Base-by-base conservation (phyloP, 2,888 invertebrate genomes). In the Oligia latruncula region DNA sequence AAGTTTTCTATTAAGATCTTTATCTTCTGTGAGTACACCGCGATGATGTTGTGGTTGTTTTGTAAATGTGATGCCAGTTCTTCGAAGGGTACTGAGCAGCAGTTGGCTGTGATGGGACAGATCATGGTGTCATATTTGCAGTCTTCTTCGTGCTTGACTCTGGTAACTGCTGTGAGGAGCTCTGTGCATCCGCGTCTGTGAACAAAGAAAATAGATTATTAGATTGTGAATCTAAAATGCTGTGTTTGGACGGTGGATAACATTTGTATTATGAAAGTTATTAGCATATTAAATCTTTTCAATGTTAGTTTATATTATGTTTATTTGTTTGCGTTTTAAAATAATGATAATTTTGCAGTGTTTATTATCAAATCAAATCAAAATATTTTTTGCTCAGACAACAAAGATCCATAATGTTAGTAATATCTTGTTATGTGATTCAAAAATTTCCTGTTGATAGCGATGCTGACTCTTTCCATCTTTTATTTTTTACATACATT, bases 1-100 rank as follows among this genome's bases (percentile, higher is more conserved):
- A 97, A 97, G 91, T 96, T 96, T 88, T 96, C 97, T 87, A 97
- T 96, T 71, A 96, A 91, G 86, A 97, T 96, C 82, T 96, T 97
- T 84, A 97, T 96, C 90, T 96, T 97, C 84, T 96, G 96, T 1
- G 97, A 96, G 91, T 96, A 96, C 71, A 97, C 96, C 1, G 97
- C 96, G 77, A 96, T 96, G 83, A 96, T 95, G 87, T 95, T 96
- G 93, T 97, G 97, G 46, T 89, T 94, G 8, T 91, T 89, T 79
- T 96, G 95, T 52, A 97, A 93, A 85, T 97, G 97, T 5, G 91
- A 90, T 40, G 96, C 93, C 1, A 97, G 93, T 89, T 96, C 96
- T 86, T 96, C 96, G 91, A 96, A 96, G 46, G 96, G 94, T 2
- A 96, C 90, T 5, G 95, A 92, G 86, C 95, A 95, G 92, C 97